Percentiles rank a stretch among this genome's conserved stretches.
These are phyloP conservation scores for Orgyia antiqua DNA, from an alignment of 2,888 invertebrate species.

Conservation along the genomic window DNA sequence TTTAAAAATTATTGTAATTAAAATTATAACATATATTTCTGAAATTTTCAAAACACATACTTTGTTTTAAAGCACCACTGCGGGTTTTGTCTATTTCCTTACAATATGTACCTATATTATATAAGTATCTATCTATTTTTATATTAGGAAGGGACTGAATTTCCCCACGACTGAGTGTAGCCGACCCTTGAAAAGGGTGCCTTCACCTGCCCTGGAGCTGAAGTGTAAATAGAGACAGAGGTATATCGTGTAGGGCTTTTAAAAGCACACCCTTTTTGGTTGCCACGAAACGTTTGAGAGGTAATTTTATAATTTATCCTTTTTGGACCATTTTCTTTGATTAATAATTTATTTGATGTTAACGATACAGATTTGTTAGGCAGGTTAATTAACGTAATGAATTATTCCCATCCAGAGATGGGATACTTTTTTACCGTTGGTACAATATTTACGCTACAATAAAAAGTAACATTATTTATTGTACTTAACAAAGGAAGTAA, in stretches of 20 bases:
- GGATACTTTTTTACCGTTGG: constrained; percentile 12
- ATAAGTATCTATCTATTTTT: constrained; percentile 7
- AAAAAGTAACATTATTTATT: constrained; percentile 12
- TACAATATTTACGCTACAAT: constrained; percentile 2
- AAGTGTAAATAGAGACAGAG: constrained; percentile 28
- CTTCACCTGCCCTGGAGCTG: constrained; percentile 27
- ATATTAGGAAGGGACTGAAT: constrained; percentile 21
- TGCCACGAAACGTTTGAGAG: constrained; percentile 63
- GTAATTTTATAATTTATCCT: constrained; percentile 73
- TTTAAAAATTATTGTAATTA: neutral
- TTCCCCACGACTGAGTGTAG: constrained; percentile 23
- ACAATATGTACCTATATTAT: constrained; percentile 10
- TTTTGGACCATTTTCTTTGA: constrained; percentile 67
- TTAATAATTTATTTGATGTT: constrained; percentile 70
- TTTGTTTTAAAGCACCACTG: too few species aligned
- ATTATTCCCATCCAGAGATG: constrained; percentile 36
- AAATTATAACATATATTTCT: neutral
- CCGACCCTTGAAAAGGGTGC: constrained; percentile 49
- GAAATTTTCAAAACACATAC: neutral
- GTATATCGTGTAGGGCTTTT: constrained; percentile 44
- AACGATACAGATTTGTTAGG: constrained; percentile 52
- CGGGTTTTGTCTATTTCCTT: too few species aligned
- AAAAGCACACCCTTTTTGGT: constrained; percentile 59
- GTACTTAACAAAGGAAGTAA: constrained; percentile 37
- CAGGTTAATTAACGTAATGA: constrained; percentile 52